These are phyloP conservation scores for Spea bombifrons DNA, from an alignment of 2,113 vertebrate genomes.

Conservation along the genomic window DNA sequence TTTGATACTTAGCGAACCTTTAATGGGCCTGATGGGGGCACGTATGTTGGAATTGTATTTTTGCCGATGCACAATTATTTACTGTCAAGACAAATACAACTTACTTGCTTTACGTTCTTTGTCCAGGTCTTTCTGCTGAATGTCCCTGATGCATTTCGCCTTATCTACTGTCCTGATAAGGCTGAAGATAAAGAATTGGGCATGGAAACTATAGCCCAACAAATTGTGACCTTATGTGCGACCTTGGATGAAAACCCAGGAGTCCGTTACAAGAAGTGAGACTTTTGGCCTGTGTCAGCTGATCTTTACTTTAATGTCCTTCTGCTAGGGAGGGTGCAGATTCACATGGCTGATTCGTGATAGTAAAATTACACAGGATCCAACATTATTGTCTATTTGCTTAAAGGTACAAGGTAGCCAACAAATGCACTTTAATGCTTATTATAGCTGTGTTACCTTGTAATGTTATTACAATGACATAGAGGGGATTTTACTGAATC, in stretches of 20 bases:
- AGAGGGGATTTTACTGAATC: too few species aligned
- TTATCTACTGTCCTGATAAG: slow-evolving; percentile 81
- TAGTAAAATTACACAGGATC: too few species aligned
- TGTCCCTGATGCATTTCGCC: slow-evolving; percentile 81
- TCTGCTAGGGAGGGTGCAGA: neutral
- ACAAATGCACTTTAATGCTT: too few species aligned
- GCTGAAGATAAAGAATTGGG: slow-evolving; percentile 67
- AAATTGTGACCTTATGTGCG: slow-evolving; percentile 90
- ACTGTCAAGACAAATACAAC: neutral
- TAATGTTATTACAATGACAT: too few species aligned
- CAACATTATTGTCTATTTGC: too few species aligned
- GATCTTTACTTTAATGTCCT: neutral
- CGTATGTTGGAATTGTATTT: too few species aligned
- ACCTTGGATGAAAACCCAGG: slow-evolving; percentile 92
- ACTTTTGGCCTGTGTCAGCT: neutral
- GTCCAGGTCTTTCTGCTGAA: slow-evolving; percentile 89
- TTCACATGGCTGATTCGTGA: too few species aligned
- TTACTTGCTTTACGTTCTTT: slow-evolving; percentile 14
- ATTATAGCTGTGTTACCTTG: too few species aligned
- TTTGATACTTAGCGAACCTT: too few species aligned
- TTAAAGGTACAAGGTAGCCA: too few species aligned
- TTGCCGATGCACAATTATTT: too few species aligned
- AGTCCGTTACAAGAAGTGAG: slow-evolving; percentile 85
- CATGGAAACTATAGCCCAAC: slow-evolving; percentile 81
- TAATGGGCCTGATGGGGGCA: too few species aligned